Evolutionary conservation across 2,113 vertebrate species (phyloP).

Genomic region (Probosciger aterrimus): DNA sequence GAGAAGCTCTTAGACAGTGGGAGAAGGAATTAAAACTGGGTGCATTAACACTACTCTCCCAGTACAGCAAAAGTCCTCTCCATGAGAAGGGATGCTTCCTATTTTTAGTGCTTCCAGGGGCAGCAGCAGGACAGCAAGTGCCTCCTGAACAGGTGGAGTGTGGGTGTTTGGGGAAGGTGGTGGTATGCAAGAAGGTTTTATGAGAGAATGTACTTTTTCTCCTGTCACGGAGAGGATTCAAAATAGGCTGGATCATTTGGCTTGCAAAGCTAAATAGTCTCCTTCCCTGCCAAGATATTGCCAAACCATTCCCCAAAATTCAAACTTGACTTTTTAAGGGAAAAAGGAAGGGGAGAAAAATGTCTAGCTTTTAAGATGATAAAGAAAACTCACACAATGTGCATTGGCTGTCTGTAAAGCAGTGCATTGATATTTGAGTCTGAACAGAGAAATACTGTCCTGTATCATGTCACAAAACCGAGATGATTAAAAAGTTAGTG

Average conservation of each 20-base stretch:
- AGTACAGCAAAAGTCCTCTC: neutral
- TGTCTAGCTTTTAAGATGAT: neutral
- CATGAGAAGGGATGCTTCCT: neutral
- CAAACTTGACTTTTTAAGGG: neutral
- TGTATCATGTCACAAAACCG: neutral
- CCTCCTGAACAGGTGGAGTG: conserved; percentile 28
- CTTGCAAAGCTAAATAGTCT: neutral
- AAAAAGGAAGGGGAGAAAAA: neutral
- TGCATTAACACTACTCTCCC: neutral
- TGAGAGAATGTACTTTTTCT: neutral
- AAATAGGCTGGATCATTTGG: conserved; percentile 18
- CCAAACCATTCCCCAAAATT: neutral
- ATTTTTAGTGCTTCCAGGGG: conserved; percentile 31
- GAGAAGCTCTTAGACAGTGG: neutral
- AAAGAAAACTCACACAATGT: neutral
- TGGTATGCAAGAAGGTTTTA: neutral
- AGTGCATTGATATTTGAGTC: neutral
- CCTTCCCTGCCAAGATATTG: neutral
- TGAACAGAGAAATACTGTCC: neutral
- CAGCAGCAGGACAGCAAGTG: neutral
- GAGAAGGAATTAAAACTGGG: neutral
- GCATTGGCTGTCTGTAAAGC: neutral
- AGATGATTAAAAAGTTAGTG: neutral
- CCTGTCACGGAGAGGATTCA: neutral
- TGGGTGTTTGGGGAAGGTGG: conserved; percentile 35